phyloP scores from a whole-genome alignment of 2,797 vertebrate species.

The Centropyge bicolor region DNA sequence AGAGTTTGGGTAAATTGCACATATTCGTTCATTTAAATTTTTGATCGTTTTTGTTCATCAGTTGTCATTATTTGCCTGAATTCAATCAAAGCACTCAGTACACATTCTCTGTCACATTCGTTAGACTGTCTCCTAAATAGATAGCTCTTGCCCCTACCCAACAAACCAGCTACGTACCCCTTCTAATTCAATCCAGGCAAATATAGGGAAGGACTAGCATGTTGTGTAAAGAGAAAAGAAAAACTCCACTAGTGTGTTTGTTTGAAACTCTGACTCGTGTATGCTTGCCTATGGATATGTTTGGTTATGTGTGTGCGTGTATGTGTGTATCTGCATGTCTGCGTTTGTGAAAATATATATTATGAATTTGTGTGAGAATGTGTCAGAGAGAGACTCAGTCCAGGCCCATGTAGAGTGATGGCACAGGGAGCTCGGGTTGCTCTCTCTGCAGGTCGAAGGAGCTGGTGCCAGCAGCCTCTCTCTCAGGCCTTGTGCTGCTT shows the following conservation, averaged over 20 bases:
- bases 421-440: conserved; percentile 80
- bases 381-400: conserved; percentile 88
- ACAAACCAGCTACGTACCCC: conserved; percentile 80
- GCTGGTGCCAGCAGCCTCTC: conserved; percentile 71
- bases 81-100: conserved; percentile 88
- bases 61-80: conserved; percentile 88
- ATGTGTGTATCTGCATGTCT: conserved; percentile 69
- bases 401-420: conserved; percentile 88
- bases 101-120: conserved; percentile 90
- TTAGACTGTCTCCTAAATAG: conserved; percentile 86
- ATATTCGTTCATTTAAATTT: conserved; percentile 82
- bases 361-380: conserved; percentile 78
- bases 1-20: conserved; percentile 88
- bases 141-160: conserved; percentile 78
- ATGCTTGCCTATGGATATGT: conserved; percentile 76
- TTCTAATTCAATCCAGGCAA: conserved; percentile 91
- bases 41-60: conserved; percentile 84
- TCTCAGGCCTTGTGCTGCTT: conserved; percentile 98
- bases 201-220: conserved; percentile 87
- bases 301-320: conserved; percentile 63
- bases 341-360: conserved; percentile 73
- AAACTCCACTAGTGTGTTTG: conserved; percentile 85
- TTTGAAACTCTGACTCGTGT: conserved; percentile 84
- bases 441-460: conserved; percentile 80
- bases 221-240: conserved; percentile 88